Evolutionary conservation across 2,113 vertebrate genomes (phyloP).

Genomic region (Mobula birostris): DNA sequence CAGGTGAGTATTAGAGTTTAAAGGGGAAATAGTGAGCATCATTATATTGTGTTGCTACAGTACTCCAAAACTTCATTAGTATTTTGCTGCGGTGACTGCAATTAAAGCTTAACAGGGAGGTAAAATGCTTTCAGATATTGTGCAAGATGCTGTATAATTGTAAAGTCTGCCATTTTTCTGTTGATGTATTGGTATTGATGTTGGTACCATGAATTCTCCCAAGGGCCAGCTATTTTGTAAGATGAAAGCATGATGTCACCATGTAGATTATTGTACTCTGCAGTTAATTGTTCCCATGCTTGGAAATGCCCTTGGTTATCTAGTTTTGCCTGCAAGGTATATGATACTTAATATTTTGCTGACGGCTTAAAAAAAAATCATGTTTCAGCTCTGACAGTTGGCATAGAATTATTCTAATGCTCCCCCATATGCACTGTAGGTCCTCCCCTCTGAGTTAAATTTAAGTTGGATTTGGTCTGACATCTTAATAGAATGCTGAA

Average conservation of each 20-base stretch:
- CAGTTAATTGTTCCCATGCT: too few relatives aligned
- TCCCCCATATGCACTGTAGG: background rate
- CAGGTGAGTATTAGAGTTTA: constrained; percentile 60
- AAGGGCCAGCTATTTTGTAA: too few relatives aligned
- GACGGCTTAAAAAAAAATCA: background rate
- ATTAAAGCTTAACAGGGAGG: too few relatives aligned
- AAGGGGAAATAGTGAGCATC: background rate
- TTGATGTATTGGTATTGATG: too few relatives aligned
- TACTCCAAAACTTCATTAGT: background rate
- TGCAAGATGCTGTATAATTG: too few relatives aligned
- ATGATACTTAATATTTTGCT: background rate
- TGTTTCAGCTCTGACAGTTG: background rate
- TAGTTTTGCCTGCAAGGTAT: background rate
- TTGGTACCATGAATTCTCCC: too few relatives aligned
- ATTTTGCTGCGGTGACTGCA: too few relatives aligned
- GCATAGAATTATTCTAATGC: background rate
- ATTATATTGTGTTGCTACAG: background rate
- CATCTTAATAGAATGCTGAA: background rate
- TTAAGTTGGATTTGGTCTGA: background rate
- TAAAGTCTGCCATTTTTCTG: too few relatives aligned
- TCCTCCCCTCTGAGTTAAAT: background rate
- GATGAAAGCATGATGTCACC: too few relatives aligned
- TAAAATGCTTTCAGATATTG: too few relatives aligned
- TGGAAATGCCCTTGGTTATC: too few relatives aligned
- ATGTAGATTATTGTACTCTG: too few relatives aligned